Evolutionary conservation across 2,888 invertebrate genomes (phyloP).

Genomic region (Hypomecis atomaria): DNA sequence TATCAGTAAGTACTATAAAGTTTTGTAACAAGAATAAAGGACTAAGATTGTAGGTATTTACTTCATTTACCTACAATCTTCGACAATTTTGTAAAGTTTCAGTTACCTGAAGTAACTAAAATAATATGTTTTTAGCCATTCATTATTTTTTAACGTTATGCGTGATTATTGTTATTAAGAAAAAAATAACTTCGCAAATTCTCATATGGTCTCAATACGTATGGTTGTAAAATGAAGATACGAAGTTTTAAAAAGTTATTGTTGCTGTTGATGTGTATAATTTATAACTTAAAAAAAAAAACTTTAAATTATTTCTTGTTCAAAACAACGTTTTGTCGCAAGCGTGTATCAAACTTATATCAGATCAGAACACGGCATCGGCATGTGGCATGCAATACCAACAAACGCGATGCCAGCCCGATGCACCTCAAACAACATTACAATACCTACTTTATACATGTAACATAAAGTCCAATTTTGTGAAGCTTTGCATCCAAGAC

Average conservation of each 20-base stretch:
- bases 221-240: too few species aligned
- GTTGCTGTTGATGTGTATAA: not conserved
- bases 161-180: too few species aligned
- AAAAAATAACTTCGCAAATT: too few species aligned
- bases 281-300: not conserved
- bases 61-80: too few species aligned
- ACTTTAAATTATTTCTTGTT: not conserved
- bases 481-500: constrained; percentile 8
- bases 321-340: constrained; percentile 37
- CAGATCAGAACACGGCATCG: constrained; percentile 57
- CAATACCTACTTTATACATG: constrained; percentile 16
- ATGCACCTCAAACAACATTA: constrained; percentile 7
- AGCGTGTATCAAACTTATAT: constrained; percentile 44
- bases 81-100: too few species aligned
- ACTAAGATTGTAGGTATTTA: too few species aligned
- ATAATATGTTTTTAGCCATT: too few species aligned
- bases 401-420: constrained; percentile 23
- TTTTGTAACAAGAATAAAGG: too few species aligned
- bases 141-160: too few species aligned
- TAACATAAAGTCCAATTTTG: constrained; percentile 21
- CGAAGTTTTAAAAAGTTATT: not conserved
- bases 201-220: too few species aligned
- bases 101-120: too few species aligned
- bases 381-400: constrained; percentile 65
- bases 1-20: too few species aligned